A percentile compares a stretch with the other conserved stretches of the same genome.
Conservation (phyloP, 1,140 invertebrate species). For the Brachionus rubens region DNA sequence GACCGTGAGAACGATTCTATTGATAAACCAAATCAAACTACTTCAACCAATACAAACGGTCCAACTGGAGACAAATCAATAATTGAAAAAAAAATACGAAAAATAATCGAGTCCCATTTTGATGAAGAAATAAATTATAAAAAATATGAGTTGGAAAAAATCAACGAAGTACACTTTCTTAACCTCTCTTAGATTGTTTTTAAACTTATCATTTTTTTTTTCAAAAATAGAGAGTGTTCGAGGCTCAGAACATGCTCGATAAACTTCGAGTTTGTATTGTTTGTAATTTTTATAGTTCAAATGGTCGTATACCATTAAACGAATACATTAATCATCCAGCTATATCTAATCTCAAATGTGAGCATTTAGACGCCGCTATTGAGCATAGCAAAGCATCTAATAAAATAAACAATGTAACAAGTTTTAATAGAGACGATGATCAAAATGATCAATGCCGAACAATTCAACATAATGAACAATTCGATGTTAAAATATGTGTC, state of each 20-base stretch:
- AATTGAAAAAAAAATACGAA: slow-evolving; percentile 19
- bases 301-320: slow-evolving; percentile 49
- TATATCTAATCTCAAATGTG: slow-evolving; percentile 38
- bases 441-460: neutral
- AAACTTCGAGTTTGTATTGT: slow-evolving; percentile 63
- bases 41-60: neutral
- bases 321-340: slow-evolving; percentile 45
- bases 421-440: neutral
- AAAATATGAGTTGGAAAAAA: slow-evolving; percentile 31
- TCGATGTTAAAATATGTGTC: slow-evolving; percentile 64
- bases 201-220: slow-evolving; percentile 5
- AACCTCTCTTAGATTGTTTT: neutral
- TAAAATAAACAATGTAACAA: neutral
- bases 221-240: slow-evolving; percentile 62
- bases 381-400: neutral
- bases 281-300: slow-evolving; percentile 56
- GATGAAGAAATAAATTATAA: slow-evolving; percentile 39
- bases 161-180: slow-evolving; percentile 15
- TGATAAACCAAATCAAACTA: neutral
- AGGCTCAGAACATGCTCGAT: slow-evolving; percentile 68
- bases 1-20: no score
- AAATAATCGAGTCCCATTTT: slow-evolving; percentile 33
- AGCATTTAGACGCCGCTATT: neutral
- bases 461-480: slow-evolving; percentile 50
- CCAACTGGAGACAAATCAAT: neutral